Percentiles rank a stretch among this genome's conserved stretches.
phyloP scores from a whole-genome alignment of 2,113 vertebrate species.

The Rhabdomys dilectus region DNA sequence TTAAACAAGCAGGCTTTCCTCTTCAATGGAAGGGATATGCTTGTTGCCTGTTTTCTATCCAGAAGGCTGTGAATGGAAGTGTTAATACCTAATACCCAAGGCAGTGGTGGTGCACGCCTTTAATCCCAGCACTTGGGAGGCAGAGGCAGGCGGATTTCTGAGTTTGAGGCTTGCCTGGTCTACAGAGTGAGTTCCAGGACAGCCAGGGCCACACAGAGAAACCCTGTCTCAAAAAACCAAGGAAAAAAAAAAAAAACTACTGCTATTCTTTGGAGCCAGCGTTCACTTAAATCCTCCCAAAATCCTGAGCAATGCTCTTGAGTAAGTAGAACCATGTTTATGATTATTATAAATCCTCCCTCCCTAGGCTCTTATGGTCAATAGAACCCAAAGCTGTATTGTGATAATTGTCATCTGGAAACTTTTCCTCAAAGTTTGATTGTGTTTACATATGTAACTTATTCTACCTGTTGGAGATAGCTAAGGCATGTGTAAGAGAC shows the following conservation, averaged over 20 bases:
- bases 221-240: no score
- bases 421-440: not conserved
- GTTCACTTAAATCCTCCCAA: not conserved
- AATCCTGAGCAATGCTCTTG: not conserved
- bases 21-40: not conserved
- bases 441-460: not conserved
- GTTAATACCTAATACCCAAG: not conserved
- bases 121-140: no score
- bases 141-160: no score
- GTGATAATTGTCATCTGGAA: not conserved
- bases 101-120: no score
- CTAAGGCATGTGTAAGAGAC: not conserved
- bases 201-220: no score
- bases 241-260: no score
- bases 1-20: not conserved
- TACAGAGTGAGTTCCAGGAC: no score
- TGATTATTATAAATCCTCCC: not conserved
- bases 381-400: not conserved
- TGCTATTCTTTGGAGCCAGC: not conserved
- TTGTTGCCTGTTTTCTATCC: not conserved
- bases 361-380: not conserved
- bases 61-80: not conserved
- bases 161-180: no score
- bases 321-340: not conserved
- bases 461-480: not conserved